Evolutionary conservation across 2,113 vertebrate genomes (phyloP).

Genomic region (Gadus chalcogrammus): DNA sequence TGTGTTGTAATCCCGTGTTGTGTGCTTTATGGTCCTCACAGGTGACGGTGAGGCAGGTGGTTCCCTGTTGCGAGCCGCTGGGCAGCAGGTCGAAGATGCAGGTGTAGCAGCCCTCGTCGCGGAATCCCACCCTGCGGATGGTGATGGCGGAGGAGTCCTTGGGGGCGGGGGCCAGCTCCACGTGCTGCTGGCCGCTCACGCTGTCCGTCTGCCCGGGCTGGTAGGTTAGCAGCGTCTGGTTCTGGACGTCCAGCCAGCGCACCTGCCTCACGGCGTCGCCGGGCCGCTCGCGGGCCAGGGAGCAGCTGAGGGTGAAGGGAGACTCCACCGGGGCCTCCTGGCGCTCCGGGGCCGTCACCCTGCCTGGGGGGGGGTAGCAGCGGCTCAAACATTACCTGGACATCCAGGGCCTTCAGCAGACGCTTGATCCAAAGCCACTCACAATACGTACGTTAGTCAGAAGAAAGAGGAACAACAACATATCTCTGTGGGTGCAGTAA

Average conservation of each 20-base stretch:
- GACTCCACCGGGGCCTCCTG: constrained; percentile 60
- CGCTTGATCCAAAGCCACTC: too few species aligned
- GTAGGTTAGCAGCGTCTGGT: constrained; percentile 69
- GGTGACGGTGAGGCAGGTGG: constrained; percentile 67
- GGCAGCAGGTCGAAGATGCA: constrained; percentile 72
- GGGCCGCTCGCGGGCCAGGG: constrained; percentile 39
- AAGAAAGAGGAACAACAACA: too few species aligned
- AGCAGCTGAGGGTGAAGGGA: constrained; percentile 72
- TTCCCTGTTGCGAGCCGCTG: constrained; percentile 58
- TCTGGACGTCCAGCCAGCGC: constrained; percentile 69
- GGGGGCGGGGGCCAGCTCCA: constrained; percentile 57
- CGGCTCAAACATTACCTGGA: too few species aligned
- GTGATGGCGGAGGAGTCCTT: constrained; percentile 64
- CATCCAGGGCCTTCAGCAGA: too few species aligned
- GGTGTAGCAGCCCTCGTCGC: constrained; percentile 75
- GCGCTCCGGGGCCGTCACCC: constrained; percentile 56
- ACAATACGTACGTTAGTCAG: too few species aligned
- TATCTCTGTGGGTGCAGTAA: too few species aligned
- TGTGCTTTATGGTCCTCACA: constrained; percentile 49
- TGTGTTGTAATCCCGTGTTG: too few species aligned
- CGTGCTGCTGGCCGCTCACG: constrained; percentile 68
- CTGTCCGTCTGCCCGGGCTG: constrained; percentile 55
- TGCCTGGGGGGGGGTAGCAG: constrained; percentile 49
- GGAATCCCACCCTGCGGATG: constrained; percentile 67
- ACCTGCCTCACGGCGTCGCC: constrained; percentile 64